Evolutionary conservation across 1,140 invertebrate species (phyloP).

Genomic region (Portunus trituberculatus): DNA sequence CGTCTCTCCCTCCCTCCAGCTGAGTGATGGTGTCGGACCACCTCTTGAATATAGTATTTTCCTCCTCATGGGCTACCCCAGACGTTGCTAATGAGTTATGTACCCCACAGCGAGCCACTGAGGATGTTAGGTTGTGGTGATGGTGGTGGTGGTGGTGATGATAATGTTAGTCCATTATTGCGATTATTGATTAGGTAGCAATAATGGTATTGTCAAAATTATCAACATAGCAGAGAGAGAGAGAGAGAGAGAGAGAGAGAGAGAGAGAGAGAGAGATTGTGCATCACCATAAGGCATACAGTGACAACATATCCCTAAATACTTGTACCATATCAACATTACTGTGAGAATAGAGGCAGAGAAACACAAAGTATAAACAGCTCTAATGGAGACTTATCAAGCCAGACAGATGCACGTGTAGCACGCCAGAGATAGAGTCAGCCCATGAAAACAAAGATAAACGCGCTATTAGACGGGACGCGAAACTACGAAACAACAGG

Average conservation of each 20-base stretch:
- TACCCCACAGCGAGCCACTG: not conserved
- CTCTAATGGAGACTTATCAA: too few species aligned
- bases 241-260: constrained; percentile 45
- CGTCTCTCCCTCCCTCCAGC: not conserved
- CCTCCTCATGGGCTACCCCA: not conserved
- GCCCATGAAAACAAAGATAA: too few species aligned
- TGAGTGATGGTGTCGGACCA: not conserved
- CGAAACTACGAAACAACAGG: not conserved
- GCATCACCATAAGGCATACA: too few species aligned
- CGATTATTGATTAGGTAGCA: too few species aligned
- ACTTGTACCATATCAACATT: too few species aligned
- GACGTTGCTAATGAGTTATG: not conserved
- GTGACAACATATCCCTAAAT: too few species aligned
- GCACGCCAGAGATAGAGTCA: too few species aligned
- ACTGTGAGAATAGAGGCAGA: too few species aligned
- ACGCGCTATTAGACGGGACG: too few species aligned
- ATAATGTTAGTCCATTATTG: not conserved
- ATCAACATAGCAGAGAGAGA: not conserved
- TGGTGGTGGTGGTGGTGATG: not conserved
- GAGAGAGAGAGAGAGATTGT: constrained; percentile 10
- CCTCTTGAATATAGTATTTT: constrained; percentile 1
- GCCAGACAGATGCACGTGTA: too few species aligned
- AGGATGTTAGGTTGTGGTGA: not conserved
- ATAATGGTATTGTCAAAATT: too few species aligned
- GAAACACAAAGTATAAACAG: too few species aligned